phyloP scores from a whole-genome alignment of 2,113 vertebrate genomes.

The Saguinus midas region DNA sequence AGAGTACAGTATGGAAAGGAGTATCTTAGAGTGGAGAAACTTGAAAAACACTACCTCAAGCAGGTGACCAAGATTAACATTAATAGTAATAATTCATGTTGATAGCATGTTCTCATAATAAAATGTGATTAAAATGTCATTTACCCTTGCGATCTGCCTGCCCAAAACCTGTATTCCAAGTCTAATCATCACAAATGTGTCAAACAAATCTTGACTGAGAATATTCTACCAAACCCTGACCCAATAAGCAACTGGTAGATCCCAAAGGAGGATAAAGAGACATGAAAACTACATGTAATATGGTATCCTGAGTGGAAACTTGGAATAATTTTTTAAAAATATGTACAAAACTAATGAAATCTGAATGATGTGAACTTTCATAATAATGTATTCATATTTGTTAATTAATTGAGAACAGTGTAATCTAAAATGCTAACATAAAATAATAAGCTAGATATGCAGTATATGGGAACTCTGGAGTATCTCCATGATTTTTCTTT shows the following conservation, averaged over 20 bases:
- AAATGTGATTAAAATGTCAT: not conserved
- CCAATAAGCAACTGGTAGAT: not conserved
- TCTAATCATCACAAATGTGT: not conserved
- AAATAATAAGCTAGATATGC: not conserved
- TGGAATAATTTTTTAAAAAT: not conserved
- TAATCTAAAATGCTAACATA: not conserved
- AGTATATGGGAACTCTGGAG: not conserved
- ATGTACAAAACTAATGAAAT: not conserved
- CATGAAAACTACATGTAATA: not conserved
- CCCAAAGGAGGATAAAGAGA: not conserved
- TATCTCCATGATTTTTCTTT: not conserved
- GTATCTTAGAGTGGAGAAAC: not conserved
- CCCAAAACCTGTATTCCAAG: not conserved
- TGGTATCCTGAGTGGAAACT: not conserved
- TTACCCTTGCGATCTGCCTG: not conserved
- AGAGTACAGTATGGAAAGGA: not conserved
- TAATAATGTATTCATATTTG: not conserved
- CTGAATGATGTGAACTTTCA: not conserved
- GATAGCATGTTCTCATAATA: not conserved
- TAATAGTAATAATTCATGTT: not conserved
- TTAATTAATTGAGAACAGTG: not conserved
- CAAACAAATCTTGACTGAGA: not conserved
- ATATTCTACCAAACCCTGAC: not conserved
- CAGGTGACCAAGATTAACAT: not conserved
- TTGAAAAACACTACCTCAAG: not conserved